Evolutionary conservation across 2,888 invertebrate species (phyloP).

Genomic region (Gymnoscelis rufifasciata): DNA sequence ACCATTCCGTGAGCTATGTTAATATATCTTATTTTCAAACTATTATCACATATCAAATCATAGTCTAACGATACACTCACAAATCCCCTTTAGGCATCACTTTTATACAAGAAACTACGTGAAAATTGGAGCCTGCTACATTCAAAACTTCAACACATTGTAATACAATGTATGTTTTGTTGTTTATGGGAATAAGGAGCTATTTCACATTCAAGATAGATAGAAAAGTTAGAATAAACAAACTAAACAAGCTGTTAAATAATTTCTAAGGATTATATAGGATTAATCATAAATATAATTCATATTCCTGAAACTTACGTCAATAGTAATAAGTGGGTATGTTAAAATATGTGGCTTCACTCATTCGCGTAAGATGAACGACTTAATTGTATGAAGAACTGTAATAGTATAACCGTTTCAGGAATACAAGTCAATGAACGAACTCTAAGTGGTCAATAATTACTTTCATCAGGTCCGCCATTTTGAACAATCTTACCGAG

Average conservation of each 20-base stretch:
- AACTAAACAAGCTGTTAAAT: no score
- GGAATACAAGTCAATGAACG: no score
- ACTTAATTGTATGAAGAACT: no score
- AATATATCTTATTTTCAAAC: constrained; percentile 50
- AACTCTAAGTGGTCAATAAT: background rate
- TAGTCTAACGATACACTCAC: constrained; percentile 32
- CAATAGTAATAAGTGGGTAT: no score
- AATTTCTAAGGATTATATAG: no score
- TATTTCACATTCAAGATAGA: no score
- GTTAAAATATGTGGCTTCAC: no score
- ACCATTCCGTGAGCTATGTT: constrained; percentile 32
- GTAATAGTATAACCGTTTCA: no score
- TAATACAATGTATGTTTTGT: background rate
- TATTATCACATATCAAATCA: constrained; percentile 71
- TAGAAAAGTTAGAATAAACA: background rate
- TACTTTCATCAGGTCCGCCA: constrained; percentile 1
- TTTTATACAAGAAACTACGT: constrained; percentile 23
- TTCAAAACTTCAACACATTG: constrained; percentile 5
- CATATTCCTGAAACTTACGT: no score
- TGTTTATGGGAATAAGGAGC: no score
- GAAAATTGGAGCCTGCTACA: constrained; percentile 14
- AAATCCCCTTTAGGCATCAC: constrained; percentile 32
- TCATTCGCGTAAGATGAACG: no score
- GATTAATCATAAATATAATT: no score
- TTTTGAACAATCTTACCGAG: background rate